Evolutionary conservation across 2,888 invertebrate genomes (phyloP), one percentile per base, ranked within the genome.

Genomic region (Leptinotarsa peninsularis): DNA sequence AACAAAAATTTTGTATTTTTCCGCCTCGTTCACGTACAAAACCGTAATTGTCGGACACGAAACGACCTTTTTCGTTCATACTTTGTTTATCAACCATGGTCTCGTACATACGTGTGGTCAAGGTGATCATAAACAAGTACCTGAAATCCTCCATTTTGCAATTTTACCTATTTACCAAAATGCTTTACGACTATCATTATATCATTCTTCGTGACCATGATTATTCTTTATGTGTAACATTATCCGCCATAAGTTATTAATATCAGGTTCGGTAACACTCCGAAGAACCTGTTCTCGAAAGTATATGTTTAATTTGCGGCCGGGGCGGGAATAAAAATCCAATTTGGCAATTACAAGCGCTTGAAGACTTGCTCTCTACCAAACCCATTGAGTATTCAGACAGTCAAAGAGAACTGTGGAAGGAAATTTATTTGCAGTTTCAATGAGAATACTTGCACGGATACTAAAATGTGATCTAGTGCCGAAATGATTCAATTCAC

Each of bases 171-270:
- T 72, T 66, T 66, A 54, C 66, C 66, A 58, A 70, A 58, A 72
- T 69, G 67, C 33, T 71, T 76, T 71, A 73, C 21, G 54, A 74
- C 66, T 66, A 27, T 21, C 60, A 76, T 76, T 76, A 71, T 56
- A 23, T 68, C 52, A 68, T 49, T 68, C 67, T 66, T 54, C 68
- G 43, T 71, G 67, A 72, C 69, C 66, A n/a, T 71, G 33, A 72
- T 74, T 74, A 72, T 73, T 63, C 69, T 63, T 71, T 73, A 75
- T 74, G 75, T 68, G 77, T 73, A 73, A 70, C 60, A 75, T 77
- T 73, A 75, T 73, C 66, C 67, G 63, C 67, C 69, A 73, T 72
- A 67, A 72, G 67, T 73, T 76, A 76, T 76, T 71, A 76, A 69
- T 73, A 52, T 33, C 50, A 18, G 52, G 18, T 58, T 23, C 23